Conservation (phyloP, 2,888 invertebrate species). For the Orthosia gothica region DNA sequence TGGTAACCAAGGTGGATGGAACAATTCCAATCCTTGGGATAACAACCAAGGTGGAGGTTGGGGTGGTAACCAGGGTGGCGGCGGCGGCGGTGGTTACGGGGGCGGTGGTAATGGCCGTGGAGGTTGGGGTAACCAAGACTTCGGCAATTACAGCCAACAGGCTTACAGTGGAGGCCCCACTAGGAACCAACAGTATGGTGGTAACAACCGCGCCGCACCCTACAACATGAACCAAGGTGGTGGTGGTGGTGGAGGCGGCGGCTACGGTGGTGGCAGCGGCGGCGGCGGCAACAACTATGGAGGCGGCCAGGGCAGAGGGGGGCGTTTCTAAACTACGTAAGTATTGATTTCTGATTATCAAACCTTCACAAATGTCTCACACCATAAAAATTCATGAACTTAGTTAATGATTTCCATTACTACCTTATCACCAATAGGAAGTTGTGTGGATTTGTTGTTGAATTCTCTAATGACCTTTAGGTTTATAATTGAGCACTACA, state of each 20-base stretch:
- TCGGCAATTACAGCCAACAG: constrained; percentile 96
- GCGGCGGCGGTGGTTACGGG: constrained; percentile 78
- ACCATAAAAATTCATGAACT: constrained; percentile 70
- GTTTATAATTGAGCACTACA: constrained; percentile 80
- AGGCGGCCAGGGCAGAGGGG: constrained; percentile 85
- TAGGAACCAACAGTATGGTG: constrained; percentile 94
- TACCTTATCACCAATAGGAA: constrained; percentile 68
- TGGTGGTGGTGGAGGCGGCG: constrained; percentile 87
- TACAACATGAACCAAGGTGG: constrained; percentile 94
- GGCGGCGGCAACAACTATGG: constrained; percentile 87
- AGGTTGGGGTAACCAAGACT: constrained; percentile 92
- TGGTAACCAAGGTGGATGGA: constrained; percentile 92
- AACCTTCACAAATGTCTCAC: constrained; percentile 65
- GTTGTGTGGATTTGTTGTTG: constrained; percentile 70
- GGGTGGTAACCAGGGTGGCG: constrained; percentile 79
- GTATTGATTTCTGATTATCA: constrained; percentile 70
- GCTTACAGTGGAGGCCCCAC: constrained; percentile 97
- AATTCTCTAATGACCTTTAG: constrained; percentile 72
- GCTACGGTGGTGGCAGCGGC: constrained; percentile 82
- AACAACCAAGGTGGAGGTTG: constrained; percentile 91
- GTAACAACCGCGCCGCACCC: constrained; percentile 93
- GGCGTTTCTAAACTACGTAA: constrained; percentile 83
- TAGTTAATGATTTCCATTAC: constrained; percentile 61
- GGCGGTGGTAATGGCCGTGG: constrained; percentile 90
- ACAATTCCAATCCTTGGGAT: constrained; percentile 89